Evolutionary conservation across 2,888 invertebrate species (phyloP), one percentile per base, ranked within the genome.

Genomic region (Agonopterix heracliana): DNA sequence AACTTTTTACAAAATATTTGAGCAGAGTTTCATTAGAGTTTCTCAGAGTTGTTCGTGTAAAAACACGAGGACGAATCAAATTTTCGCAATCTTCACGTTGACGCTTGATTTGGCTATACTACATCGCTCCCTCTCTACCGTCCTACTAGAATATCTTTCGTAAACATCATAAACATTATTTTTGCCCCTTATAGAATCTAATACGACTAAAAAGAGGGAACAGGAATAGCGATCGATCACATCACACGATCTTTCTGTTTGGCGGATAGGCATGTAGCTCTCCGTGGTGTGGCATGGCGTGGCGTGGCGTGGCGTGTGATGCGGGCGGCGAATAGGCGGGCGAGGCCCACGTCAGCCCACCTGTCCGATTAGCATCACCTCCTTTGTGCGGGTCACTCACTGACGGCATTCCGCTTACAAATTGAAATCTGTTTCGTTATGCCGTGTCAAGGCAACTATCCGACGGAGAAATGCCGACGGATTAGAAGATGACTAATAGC

Each of bases 341-440:
- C 50, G 54, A 57, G 60, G 64, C 73, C 70, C 73, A 66, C 73
- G 79, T 82, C 84, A 76, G 67, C 75, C 75, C 82, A 81, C 77
- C 87, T 88, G 87, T 86, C 87, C 81, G 86, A 85, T 82, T 85
- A 84, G 74, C 78, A 86, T 87, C 85, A 84, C 78, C 78, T 78
- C 73, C 69, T 75, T 76, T 78, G 74, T 80, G 69, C 74, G 74
- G 81, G 81, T 81, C 81, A 83, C 78, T 73, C 78, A 70, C 72
- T 76, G 59, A 57, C 63, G 54, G 76, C 72, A 73, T 72, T 68
- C 72, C 75, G 64, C 64, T 70, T 66, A 72, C 73, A 80, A 82
- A 85, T 81, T 80, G 78, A 85, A 84, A 83, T 82, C 83, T 75
- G 78, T 83, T 85, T 82, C 82, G 82, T 82, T 82, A 81, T 81